Evolutionary conservation across 2,113 vertebrate species (phyloP), one percentile per base, ranked within the genome.

Genomic region (Otocyon megalotis): DNA sequence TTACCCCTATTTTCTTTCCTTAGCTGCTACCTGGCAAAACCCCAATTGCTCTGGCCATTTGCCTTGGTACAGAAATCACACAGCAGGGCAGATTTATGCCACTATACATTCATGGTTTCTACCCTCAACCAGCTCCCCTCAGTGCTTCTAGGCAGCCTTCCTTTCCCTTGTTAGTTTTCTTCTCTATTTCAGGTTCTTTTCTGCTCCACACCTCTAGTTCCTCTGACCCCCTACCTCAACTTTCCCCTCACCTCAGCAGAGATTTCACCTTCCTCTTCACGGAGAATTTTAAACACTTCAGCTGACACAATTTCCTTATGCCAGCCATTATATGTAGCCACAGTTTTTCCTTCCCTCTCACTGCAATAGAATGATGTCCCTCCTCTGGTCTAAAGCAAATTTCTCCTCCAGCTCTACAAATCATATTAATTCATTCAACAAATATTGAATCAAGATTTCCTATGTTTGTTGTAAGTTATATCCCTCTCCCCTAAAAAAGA

Each of bases 1-100:
- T 86, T 32, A 35, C 35, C 24, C 30, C 65, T 87, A 8, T 24
- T 63, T n/a, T 90, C 63, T 87, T 82, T 72, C 54, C 17, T 56
- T 56, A 8, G 72, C 11, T 56, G n/a, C 74, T 94, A 56, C 43
- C n/a, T 72, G 50, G 43, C n/a, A 48, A 79, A 88, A 62, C 24
- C 2, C 53, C 48, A 93, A 37, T 86, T 35, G 74, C 58, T 30
- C 28, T 28, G 32, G 4, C 48, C 62, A 53, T 37, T 80, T 90
- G 74, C 13, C 87, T 87, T 93, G 63, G 35, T 90, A 32, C 90
- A 90, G 19, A 97, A 93, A 80, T 90, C 48, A 58, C 26, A 74
- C 4, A 53, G 77, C 48, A 72, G 32, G 8, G 2, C n/a, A 89
- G 48, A 72, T 14, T 26, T 63, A 48, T 58, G 10, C 15, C 65